Base-by-base conservation (phyloP, 2,888 invertebrate species). In the Dysmachus trigonus region DNA sequence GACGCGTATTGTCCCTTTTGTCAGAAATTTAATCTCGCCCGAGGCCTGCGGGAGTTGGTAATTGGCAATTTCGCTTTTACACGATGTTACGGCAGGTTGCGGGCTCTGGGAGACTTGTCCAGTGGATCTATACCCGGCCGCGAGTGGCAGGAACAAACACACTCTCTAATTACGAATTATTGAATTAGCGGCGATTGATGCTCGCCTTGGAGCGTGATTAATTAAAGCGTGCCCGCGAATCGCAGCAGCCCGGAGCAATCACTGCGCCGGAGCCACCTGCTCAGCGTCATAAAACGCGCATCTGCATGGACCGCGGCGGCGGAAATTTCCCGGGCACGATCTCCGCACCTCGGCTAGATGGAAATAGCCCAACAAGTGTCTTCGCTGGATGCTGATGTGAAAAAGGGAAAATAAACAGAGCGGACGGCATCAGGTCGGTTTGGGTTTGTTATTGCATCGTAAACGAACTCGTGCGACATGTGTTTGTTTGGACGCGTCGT, bases 331-430 rank as follows among this genome's bases (percentile, higher is more conserved):
- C 18, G 27, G 13, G 73, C 79, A 79, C 38, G 79, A 47, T 22
- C 47, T 30, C 35, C 47, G 79, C 27, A 22, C 47, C 35, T 51
- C 79, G 38, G 35, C 10, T 22, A 76, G 76, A 51, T 82, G 82
- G 82, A 82, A 82, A 82, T 82, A 82, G 82, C 53, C 62, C 62
- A 82, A 82, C 82, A 82, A 82, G 82, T 82, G 82, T 82, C 82
- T 82, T 53, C 53, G 82, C 6, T 62, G 82, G 62, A 31, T 62
- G 82, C 62, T 30, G 71, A 82, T 33, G 33, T 22, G 13, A 33
- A 71, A 62, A 41, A 71, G 35, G 62, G 62, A 82, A 82, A 82
- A 82, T 71, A 82, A 82, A 82, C 82, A 82, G 41, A 51, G 31
- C 1, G 35, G 71, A 38, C 62, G 82, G 82, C 82, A 82, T 71